A percentile compares a stretch with the other conserved stretches of the same genome.
Conservation (phyloP, 2,797 vertebrate genomes). For the Hybognathus amarus region DNA sequence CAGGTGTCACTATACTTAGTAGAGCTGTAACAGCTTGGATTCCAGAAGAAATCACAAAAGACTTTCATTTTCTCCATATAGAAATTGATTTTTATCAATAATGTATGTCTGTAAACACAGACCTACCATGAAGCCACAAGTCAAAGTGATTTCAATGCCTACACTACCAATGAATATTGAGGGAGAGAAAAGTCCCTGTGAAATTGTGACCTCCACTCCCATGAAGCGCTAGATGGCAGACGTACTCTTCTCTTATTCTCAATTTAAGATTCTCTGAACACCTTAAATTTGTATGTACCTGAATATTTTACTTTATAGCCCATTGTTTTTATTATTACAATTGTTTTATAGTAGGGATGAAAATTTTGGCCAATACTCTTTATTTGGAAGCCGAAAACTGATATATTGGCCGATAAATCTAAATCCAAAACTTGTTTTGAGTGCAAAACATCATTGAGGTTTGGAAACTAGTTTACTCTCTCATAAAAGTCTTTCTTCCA, state of each 20-base stretch:
- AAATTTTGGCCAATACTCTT: too few relatives aligned
- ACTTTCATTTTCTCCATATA: background rate
- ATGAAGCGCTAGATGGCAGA: background rate
- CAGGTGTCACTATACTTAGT: background rate
- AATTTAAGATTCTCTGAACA: background rate
- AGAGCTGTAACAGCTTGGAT: background rate
- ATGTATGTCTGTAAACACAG: background rate
- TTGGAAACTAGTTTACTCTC: background rate
- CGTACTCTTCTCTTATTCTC: background rate
- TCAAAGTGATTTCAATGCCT: background rate
- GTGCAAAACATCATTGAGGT: background rate
- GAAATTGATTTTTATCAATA: background rate
- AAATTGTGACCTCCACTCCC: background rate
- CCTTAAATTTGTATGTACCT: background rate
- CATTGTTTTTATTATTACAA: background rate
- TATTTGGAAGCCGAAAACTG: too few relatives aligned
- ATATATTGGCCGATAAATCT: too few relatives aligned
- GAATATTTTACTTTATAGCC: background rate
- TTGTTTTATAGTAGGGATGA: background rate
- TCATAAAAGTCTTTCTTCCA: background rate
- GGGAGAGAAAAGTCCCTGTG: background rate
- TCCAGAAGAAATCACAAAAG: background rate
- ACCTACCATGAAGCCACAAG: background rate
- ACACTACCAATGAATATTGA: background rate
- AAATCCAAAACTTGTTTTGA: background rate